Evolutionary conservation across 2,113 vertebrate genomes (phyloP).

Genomic region (Xerus inauris): DNA sequence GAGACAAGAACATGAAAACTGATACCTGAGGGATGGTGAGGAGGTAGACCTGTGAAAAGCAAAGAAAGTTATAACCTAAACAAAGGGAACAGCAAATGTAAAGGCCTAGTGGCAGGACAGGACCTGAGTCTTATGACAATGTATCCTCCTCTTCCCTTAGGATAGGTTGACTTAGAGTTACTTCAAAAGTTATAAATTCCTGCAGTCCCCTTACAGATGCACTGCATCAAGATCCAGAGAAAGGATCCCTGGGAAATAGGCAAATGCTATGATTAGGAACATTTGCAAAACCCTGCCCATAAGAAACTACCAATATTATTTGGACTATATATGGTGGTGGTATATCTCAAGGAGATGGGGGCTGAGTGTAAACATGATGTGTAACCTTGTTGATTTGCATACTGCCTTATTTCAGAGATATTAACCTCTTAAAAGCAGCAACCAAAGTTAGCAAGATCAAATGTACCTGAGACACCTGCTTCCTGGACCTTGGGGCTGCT

Average conservation of each 20-base stretch:
- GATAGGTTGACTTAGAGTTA: background rate
- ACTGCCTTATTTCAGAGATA: background rate
- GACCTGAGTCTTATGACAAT: background rate
- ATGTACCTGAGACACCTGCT: background rate
- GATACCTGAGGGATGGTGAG: background rate
- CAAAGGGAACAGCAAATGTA: background rate
- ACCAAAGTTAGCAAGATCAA: background rate
- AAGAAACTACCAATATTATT: background rate
- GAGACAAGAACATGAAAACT: slow-evolving; percentile 28
- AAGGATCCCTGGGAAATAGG: background rate
- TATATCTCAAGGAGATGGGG: background rate
- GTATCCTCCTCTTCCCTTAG: background rate
- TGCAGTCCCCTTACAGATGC: background rate
- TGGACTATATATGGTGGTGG: background rate
- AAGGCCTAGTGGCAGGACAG: background rate
- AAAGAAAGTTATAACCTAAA: background rate
- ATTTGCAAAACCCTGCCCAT: background rate
- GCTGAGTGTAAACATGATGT: background rate
- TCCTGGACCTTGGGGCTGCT: background rate
- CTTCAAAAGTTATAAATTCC: slow-evolving; percentile 6
- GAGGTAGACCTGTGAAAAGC: background rate
- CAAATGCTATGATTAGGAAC: background rate
- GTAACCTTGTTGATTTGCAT: background rate
- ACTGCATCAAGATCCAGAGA: background rate
- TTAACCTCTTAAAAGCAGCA: background rate